Base-by-base conservation (phyloP, 2,113 vertebrate species). In the Choloepus hoffmanni region DNA sequence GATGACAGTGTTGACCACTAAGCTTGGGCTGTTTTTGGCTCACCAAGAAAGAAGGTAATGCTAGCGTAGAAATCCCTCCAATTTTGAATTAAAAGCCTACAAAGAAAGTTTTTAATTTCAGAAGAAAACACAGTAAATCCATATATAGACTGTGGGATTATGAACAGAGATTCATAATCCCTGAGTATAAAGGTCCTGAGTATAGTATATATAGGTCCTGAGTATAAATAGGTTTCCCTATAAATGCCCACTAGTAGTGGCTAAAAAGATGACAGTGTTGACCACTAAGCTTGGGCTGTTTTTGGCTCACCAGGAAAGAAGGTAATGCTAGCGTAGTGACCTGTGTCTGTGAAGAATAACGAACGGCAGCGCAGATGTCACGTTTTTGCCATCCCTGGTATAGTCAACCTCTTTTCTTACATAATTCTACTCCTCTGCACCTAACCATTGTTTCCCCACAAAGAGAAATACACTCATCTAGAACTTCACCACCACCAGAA, bases 61-160 rank as follows among this genome's bases (percentile, higher is more conserved):
- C 11, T 72, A 6, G 2, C 12, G 87, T 33, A 11, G 23, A 74
- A 87, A 90, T 85, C 18, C 53, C 87, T 79, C 73, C 62, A 94
- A 70, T 67, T 91, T 93, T 93, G 50, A 87, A 83, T 89, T 96
- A 58, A 55, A 92, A 84, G 53, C 13, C 58, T 87, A 60, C 9
- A 85, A 76, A 74, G 7, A 93, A 26, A 88, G 55, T 50, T 83
- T 88, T 92, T 73, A 96, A 88, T 60, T 70, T 89, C 65, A 65
- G n/a, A 90, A 95, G 30, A 77, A 90, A 93, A 89, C 11, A 74
- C 43, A 89, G 14, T 45, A 83, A 13, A 87, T 79, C 91, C 43
- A n/a, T 48, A 33, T 60, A 76, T 8, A 85, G 36, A 77, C 77
- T 60, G 48, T 53, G 60, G 24, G 26, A 50, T 28, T 26, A 62